phyloP scores from a whole-genome alignment of 2,113 vertebrate genomes.

The Prolemur simus region DNA sequence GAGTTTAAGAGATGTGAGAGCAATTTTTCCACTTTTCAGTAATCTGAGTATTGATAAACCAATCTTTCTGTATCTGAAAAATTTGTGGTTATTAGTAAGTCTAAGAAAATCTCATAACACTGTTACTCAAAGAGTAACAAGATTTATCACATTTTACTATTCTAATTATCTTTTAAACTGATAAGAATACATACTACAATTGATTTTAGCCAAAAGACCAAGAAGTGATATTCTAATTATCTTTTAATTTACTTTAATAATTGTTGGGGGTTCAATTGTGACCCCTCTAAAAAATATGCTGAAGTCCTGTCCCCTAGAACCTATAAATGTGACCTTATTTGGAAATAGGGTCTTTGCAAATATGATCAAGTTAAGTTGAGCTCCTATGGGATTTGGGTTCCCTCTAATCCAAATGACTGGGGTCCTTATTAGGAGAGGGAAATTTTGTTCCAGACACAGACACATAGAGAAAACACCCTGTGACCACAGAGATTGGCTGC shows the following conservation, averaged over 20 bases:
- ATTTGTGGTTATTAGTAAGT: slow-evolving; percentile 73
- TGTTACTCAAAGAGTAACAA: slow-evolving; percentile 80
- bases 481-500: background rate
- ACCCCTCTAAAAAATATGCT: background rate
- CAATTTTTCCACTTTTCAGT: slow-evolving; percentile 74
- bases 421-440: background rate
- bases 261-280: background rate
- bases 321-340: background rate
- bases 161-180: slow-evolving; percentile 76
- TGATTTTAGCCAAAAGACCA: too few species aligned
- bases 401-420: background rate
- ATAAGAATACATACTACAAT: too few species aligned
- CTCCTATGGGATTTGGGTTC: background rate
- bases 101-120: slow-evolving; percentile 65
- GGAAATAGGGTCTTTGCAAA: slow-evolving; percentile 4
- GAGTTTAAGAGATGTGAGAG: slow-evolving; percentile 71
- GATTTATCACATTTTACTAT: slow-evolving; percentile 73
- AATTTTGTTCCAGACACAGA: background rate
- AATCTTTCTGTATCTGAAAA: slow-evolving; percentile 78
- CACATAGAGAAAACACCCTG: background rate
- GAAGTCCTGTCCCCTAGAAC: background rate
- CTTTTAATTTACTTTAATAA: slow-evolving; percentile 78
- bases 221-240: slow-evolving; percentile 69
- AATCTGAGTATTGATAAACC: slow-evolving; percentile 76
- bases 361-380: background rate